Base-by-base conservation (phyloP, 2,888 invertebrate species). In the Eulithis testata region DNA sequence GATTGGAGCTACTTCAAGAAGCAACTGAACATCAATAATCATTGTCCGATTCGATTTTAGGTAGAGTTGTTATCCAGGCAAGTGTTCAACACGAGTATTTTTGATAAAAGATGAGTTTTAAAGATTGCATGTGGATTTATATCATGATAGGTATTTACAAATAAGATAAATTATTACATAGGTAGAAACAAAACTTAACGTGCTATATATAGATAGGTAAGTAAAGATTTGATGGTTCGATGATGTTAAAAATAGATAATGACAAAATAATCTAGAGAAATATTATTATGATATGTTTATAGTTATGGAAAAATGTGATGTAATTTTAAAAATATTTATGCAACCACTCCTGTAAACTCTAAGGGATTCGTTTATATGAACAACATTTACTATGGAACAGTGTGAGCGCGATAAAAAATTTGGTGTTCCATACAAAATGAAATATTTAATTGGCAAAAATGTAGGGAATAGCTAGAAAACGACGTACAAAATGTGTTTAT, bases 61-160 rank as follows among this genome's bases (percentile, higher is more conserved):
- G 49, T 1, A 47, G 40, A 40, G 3, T 40, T 40, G 9, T 44
- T 44, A 0, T 44, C 44, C 44, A 44, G 4, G n/a, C n/a, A 44
- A 44, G 11, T 4, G n/a, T 44, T 44, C 44, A n/a, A 11, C 44
- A 44, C n/a, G 44, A 44, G n/a, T 44, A 44, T 44, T 44, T 44
- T 44, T n/a, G n/a, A 44, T 44, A 44, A 44, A 44, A n/a, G 44
- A 44, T 44, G 9, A n/a, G 44, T 44, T 44, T 8, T 3, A 44
- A 44, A 44, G 44, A 44, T 44, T 44, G 44, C 11, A n/a, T 44
- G 9, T 44, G 44, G 44, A 44, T 44, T 44, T 44, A 44, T 44
- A 44, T 44, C 40, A 44, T n/a, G 44, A 44, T 44, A 40, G 9
- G 40, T 9, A 40, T 40, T 40, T 40, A 40, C 40, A 40, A 40